Evolutionary conservation across 2,113 vertebrate genomes (phyloP).

Genomic region (Malurus melanocephalus): DNA sequence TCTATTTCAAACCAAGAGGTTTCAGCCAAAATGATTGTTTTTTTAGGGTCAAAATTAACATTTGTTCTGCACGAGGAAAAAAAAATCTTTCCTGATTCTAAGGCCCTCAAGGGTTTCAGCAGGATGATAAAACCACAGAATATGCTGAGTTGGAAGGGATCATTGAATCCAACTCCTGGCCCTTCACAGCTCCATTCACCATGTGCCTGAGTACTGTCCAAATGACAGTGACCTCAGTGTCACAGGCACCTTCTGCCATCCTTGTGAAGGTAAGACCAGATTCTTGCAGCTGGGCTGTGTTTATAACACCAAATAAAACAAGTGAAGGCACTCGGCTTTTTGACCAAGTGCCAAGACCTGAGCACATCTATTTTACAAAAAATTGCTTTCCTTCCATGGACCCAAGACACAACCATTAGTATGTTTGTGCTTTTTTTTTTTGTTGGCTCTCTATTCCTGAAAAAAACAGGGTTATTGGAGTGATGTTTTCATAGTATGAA

Average conservation of each 20-base stretch:
- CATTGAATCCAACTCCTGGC: background rate
- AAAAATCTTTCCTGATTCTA: background rate
- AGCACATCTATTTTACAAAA: background rate
- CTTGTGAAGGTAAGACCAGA: background rate
- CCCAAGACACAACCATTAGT: background rate
- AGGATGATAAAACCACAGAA: background rate
- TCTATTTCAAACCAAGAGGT: background rate
- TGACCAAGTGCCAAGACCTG: background rate
- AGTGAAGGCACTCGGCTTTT: background rate
- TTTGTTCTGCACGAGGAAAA: background rate
- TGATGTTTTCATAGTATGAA: background rate
- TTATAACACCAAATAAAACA: background rate
- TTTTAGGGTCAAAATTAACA: background rate
- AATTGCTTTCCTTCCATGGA: background rate
- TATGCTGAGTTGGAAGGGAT: background rate
- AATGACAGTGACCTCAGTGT: background rate
- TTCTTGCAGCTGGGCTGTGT: background rate
- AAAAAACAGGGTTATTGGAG: background rate
- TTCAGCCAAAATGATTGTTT: background rate
- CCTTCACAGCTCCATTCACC: background rate
- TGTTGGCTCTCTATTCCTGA: background rate
- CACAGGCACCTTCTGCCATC: background rate
- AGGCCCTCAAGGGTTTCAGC: background rate
- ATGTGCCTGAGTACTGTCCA: background rate
- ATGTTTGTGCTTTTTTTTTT: background rate